Base-by-base conservation (phyloP, 1,140 invertebrate genomes). In the Hycleus phaleratus region DNA sequence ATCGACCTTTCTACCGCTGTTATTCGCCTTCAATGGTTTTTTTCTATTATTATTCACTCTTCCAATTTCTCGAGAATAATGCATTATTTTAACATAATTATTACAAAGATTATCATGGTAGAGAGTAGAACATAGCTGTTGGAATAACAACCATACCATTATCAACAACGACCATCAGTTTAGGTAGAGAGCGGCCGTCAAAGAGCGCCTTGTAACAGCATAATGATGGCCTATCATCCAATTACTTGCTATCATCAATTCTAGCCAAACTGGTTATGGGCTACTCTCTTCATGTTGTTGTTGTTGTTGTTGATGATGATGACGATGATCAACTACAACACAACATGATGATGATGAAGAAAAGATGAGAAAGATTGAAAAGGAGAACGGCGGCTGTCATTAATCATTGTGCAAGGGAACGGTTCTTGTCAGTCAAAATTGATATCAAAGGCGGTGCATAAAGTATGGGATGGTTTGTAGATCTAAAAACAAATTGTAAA, bases 171-270 rank as follows among this genome's bases (percentile, higher is more conserved):
- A 55, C 57, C 60, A 65, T 65, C 63, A 64, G 57, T 58, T 39
- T 62, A 61, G 32, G 50, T 40, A 61, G 50, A 32, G 49, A 52
- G 59, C 44, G 59, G 59, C 63, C 63, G 63, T 64, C 60, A 62
- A 65, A 65, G 63, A 65, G 60, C 60, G 58, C 49, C 57, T 55
- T 58, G 57, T 65, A 65, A 65, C 60, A 59, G 61, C 47, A 64
- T 63, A 63, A 65, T 65, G 65, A 67, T 56, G 56, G 62, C 49
- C 65, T 53, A 67, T 67, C 65, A 67, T 67, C 65, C 65, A 67
- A 67, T 67, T 67, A 67, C 62, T 59, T 62, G 56, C 63, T 64
- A 67, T 67, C 65, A 67, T 67, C 65, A 67, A 67, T 65, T 62
- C 60, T 67, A 59, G 46, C 59, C 59, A 58, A 66, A 64, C 61